Evolutionary conservation across 23 tunicate species (phyloP), one percentile per base, ranked within the genome.

Genomic region (Pegea sp.): DNA sequence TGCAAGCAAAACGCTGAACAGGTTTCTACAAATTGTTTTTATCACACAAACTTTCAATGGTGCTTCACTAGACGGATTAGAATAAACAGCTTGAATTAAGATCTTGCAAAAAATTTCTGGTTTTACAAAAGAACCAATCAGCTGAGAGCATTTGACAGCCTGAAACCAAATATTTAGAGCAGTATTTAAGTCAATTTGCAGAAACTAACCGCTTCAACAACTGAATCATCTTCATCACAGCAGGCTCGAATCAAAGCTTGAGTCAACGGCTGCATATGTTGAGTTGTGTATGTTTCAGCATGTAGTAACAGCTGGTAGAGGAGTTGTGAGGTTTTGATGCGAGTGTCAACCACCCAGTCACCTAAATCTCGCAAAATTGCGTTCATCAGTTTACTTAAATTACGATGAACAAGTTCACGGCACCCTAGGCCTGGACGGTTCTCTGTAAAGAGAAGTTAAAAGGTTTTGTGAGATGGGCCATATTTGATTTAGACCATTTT

Each of bases 231-330:
- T 3, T 73, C 75, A 58, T 84, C 95, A 28, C 54, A 43, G 53
- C 84, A 73, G 24, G 95, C 95, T 63, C 57, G 62, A 2, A 74
- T 29, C 26, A 84, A 62, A 22, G 95, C 80, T 52, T 84, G 95
- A 22, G 55, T 57, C 2, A 84, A 57, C 19, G 95, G 95, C 61
- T 84, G 95, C 95, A 84, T 73, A 42, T 84, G 95, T 53, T 84
- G 95, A 11, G 95, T 84, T 1, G 80, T 84, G 62, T 84, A 84
- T 19, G 68, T 84, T 34, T 84, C 95, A 0, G 95, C 95, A 59
- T 84, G 84, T 0, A 84, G 63, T 31, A 84, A 56, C 30, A 84
- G 60, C 62, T 67, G 69, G 51, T 67, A 68, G 42, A 74, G 44
- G 4, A 84, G 68, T 29, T 84, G 95, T 24, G 95, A 68, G 16